Base-by-base conservation (phyloP, 2,888 invertebrate species). In the Ophion ventricosus region DNA sequence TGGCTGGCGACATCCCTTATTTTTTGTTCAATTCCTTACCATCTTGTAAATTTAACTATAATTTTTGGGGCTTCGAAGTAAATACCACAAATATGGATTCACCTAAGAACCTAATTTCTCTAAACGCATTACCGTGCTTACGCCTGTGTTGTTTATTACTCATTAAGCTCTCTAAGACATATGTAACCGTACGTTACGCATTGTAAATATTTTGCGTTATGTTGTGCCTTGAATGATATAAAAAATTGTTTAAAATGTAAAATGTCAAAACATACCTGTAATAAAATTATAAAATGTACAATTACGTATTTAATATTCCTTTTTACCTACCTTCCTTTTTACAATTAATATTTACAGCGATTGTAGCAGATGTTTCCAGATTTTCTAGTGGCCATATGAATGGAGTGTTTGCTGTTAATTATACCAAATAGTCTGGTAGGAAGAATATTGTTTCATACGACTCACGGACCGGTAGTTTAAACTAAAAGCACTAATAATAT, bases 51-150 rank as follows among this genome's bases (percentile, higher is more conserved):
- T 67, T 67, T 25, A 67, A 25, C 25, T 2, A 49, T 67, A 23
- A 67, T 67, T 67, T 67, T 49, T 67, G 67, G 67, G 67, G 25
- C 43, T 67, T 49, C 49, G 67, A 67, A 67, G 67, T 67, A 4
- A 49, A 25, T 49, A 23, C 67, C 25, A 14, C 49, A 23, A 67
- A 67, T 67, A 67, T 67, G 25, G 67, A 67, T 67, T 67, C 25
- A 67, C 49, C 43, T 14, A 25, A 67, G 3, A 49, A 67, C 14
- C 25, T 67, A 5, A 67, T 67, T 67, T 67, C 67, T 67, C 25
- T 67, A 14, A 5, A 67, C 25, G 67, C 67, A 49, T 49, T 67
- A 67, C 49, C 67, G 67, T 49, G 49, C 67, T 67, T 25, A 67
- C 49, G 67, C 14, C 67, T 67, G 3, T 49, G 49, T 20, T 49